Base-by-base conservation (phyloP, 1,140 invertebrate species). In the Sinonovacula constricta region DNA sequence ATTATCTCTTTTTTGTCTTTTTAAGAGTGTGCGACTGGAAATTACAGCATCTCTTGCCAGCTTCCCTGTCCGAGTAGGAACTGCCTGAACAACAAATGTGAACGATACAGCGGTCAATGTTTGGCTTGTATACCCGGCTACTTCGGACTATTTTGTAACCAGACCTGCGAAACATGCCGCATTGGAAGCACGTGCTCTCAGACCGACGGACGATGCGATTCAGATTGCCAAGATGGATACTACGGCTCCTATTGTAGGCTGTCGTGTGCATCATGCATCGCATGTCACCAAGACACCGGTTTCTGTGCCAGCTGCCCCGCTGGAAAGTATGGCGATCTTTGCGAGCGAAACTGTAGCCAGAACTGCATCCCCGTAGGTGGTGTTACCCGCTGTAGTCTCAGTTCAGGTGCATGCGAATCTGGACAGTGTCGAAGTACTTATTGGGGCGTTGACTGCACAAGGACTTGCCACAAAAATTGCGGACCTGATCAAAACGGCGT, bases 171-270 rank as follows among this genome's bases (percentile, higher is more conserved):
- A 30, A 59, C 62, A 0, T 76, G 72, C 26, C 51, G 30, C 1
- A 2, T 31, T 24, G 72, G 72, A 59, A 76, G 60, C 33, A 76
- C 72, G 14, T 76, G 72, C 36, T 53, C 57, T 31, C 62, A 76
- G 26, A n/a, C 31, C 39, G 72, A 76, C 45, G 72, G 72, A 22
- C 34, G 24, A 66, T 76, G 72, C 45, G 54, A 76, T 28, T 62
- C 33, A 26, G 72, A 22, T 26, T 76, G 72, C 39, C 22, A 26
- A 34, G 4, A 34, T 18, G 72, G 72, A 18, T 28, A 56, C 10
- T 76, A 18, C 26, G 72, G 72, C 12, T 67, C 62, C 15, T 76
- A 56, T 49, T 76, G 72, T 59, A 26, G 22, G 18, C 62, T 57
- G 33, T 45, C 12, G 14, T 76, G 72, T 59, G 24, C 12, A 1